Conservation (phyloP, 2,888 invertebrate species). For the Amiota mariae region DNA sequence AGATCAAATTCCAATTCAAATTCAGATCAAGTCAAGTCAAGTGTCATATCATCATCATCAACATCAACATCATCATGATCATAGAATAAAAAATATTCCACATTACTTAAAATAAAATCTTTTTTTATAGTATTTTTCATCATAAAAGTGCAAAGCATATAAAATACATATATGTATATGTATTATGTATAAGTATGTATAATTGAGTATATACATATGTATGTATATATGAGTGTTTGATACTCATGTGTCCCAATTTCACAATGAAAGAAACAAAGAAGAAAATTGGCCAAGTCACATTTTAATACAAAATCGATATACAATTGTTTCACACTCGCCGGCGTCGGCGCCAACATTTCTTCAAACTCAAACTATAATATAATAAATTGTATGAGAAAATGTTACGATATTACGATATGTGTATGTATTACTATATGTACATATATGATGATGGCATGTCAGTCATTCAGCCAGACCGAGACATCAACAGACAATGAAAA, state of each 20-base stretch:
- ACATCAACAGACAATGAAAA: conserved; percentile 18
- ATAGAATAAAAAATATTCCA: not conserved
- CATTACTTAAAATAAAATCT: conserved; percentile 1
- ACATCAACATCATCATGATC: not conserved
- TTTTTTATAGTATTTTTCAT: not conserved
- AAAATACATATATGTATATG: not conserved
- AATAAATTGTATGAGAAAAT: not conserved
- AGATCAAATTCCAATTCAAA: no score
- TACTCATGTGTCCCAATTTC: conserved; percentile 19
- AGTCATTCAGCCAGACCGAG: conserved; percentile 33
- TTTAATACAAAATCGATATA: conserved; percentile 28
- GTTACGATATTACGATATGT: not conserved
- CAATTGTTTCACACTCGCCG: conserved; percentile 13
- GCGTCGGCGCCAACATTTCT: not conserved
- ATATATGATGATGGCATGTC: conserved; percentile 30
- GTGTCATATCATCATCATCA: not conserved
- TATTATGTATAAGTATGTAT: not conserved
- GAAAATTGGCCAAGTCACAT: conserved; percentile 17
- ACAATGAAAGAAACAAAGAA: conserved; percentile 18
- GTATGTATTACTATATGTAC: no score
- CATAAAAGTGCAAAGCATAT: conserved; percentile 2
- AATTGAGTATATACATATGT: no score
- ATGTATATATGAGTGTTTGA: conserved; percentile 11
- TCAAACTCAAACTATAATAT: conserved; percentile 2
- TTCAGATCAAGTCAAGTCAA: not conserved